Evolutionary conservation across 2,888 invertebrate species (phyloP).

Genomic region (Cryptus viduatorius): DNA sequence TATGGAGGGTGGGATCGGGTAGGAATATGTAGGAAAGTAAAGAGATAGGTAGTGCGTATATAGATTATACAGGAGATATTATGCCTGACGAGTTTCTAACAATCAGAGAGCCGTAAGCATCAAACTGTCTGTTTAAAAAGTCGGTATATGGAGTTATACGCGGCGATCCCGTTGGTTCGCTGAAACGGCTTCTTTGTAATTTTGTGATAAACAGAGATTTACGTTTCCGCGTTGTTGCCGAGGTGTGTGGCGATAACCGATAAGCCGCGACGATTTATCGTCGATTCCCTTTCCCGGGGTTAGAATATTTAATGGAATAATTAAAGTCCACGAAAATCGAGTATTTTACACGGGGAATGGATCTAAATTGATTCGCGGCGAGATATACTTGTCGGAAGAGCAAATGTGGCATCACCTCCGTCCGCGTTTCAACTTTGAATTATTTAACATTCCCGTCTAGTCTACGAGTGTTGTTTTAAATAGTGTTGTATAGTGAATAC

Average conservation of each 20-base stretch:
- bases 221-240: background rate
- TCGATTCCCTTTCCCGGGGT: too few relatives aligned
- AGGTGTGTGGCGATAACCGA: background rate
- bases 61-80: conserved; percentile 73
- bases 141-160: conserved; percentile 26
- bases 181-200: conserved; percentile 52
- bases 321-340: background rate
- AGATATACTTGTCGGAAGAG: background rate
- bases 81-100: conserved; percentile 74
- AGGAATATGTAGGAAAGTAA: conserved; percentile 45
- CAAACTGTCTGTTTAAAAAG: conserved; percentile 49
- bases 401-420: background rate
- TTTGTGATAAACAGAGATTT: conserved; percentile 50
- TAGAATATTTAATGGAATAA: background rate
- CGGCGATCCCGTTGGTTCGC: background rate
- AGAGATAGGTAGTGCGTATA: conserved; percentile 65
- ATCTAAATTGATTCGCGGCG: background rate
- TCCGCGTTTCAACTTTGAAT: background rate
- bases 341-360: background rate
- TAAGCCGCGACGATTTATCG: background rate
- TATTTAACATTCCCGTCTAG: background rate
- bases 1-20: conserved; percentile 7
- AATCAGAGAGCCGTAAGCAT: conserved; percentile 48
- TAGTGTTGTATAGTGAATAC: background rate
- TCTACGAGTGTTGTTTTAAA: background rate